Percentiles rank a stretch among this genome's conserved stretches.
These are phyloP conservation scores for Petrocephalus zakoni DNA, from an alignment of 2,113 vertebrate genomes.

Conservation along the genomic window DNA sequence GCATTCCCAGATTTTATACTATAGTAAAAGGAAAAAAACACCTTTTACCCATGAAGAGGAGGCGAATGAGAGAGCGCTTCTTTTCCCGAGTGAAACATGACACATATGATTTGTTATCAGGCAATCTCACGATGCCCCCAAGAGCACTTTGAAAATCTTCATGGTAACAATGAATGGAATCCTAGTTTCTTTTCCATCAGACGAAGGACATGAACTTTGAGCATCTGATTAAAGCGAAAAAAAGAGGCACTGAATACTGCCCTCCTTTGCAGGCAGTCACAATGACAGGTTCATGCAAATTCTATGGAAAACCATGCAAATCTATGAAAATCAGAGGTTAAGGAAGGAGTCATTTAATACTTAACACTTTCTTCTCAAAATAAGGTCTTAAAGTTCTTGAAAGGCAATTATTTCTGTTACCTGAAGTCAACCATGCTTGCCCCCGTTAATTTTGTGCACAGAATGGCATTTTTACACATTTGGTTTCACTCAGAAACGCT, in stretches of 20 bases:
- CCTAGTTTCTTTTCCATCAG: background rate
- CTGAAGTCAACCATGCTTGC: background rate
- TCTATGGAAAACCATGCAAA: constrained; percentile 47
- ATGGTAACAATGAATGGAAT: constrained; percentile 1
- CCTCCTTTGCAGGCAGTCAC: constrained; percentile 18
- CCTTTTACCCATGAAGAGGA: background rate
- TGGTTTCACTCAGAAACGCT: background rate
- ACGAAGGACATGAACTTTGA: constrained; percentile 1
- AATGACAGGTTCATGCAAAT: constrained; percentile 50
- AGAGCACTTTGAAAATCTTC: background rate
- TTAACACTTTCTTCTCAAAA: background rate
- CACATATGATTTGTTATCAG: background rate
- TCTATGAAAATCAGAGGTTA: constrained; percentile 42
- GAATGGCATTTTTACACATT: background rate
- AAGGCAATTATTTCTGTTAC: background rate
- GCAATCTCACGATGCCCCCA: background rate
- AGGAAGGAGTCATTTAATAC: background rate
- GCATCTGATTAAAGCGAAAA: background rate
- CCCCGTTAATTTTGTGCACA: background rate
- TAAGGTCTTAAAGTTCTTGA: background rate
- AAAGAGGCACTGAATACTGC: background rate
- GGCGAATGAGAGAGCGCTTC: background rate
- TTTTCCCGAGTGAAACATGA: background rate
- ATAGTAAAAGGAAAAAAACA: background rate
- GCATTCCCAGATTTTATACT: background rate